These are phyloP conservation scores for Lasioglossum marginatum DNA, from an alignment of 2,888 invertebrate genomes.

Conservation along the genomic window DNA sequence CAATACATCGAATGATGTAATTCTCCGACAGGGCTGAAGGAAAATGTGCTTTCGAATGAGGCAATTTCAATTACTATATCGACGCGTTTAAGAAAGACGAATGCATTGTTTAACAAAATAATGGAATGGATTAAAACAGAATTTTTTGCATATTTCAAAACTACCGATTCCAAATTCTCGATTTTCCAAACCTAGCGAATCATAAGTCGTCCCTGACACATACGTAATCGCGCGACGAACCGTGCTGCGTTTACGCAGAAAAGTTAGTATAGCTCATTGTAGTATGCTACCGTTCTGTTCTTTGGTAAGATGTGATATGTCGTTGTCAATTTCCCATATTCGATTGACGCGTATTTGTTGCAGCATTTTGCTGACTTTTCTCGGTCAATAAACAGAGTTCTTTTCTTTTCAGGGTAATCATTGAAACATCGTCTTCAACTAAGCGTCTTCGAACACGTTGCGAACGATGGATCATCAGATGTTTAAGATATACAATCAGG, in stretches of 20 bases:
- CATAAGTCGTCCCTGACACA: neutral
- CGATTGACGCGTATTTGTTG: neutral
- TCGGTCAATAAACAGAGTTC: neutral
- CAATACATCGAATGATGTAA: constrained; percentile 33
- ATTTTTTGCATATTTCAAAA: neutral
- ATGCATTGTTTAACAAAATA: neutral
- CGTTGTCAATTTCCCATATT: constrained; percentile 8
- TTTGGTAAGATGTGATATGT: constrained; percentile 1
- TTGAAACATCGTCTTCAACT: neutral
- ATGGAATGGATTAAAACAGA: neutral
- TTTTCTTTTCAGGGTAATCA: neutral
- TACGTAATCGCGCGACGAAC: neutral
- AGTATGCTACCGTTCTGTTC: constrained; percentile 6
- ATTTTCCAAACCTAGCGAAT: neutral
- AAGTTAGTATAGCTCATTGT: constrained; percentile 39
- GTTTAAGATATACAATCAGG: constrained; percentile 86
- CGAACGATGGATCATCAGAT: constrained; percentile 79
- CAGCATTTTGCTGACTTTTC: neutral
- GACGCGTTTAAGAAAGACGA: neutral
- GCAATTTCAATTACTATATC: neutral
- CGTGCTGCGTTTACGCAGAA: neutral
- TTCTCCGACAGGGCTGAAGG: constrained; percentile 13
- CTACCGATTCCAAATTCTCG: neutral
- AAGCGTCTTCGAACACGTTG: neutral
- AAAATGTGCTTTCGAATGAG: neutral